Conservation (phyloP, 1,140 invertebrate species). For the Propsilocerus akamusi region DNA sequence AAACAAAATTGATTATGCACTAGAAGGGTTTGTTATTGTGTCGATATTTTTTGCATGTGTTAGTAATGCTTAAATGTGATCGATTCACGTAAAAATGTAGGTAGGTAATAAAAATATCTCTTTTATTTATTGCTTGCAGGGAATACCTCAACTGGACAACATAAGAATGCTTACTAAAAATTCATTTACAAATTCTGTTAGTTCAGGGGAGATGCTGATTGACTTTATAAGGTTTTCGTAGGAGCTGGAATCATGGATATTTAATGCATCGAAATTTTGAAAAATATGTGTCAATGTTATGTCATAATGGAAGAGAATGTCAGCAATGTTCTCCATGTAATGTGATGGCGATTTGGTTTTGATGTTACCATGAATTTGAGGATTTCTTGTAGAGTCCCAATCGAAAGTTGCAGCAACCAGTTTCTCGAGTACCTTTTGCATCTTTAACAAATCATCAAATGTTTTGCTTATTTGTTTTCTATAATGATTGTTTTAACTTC, state of each 20-base stretch:
- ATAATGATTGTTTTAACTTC: not conserved
- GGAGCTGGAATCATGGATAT: not conserved
- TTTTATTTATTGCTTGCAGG: too few species aligned
- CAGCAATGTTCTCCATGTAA: not conserved
- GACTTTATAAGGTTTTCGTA: not conserved
- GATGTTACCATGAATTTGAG: not conserved
- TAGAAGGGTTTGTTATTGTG: too few species aligned
- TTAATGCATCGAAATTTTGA: not conserved
- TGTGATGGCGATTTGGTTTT: not conserved
- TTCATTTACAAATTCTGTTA: not conserved
- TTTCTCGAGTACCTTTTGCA: not conserved
- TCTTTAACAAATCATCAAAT: not conserved
- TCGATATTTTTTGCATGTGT: too few species aligned
- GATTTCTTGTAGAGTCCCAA: not conserved
- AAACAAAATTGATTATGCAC: conserved; percentile 8
- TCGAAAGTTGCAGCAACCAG: not conserved
- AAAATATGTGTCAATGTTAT: not conserved
- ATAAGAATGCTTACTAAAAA: not conserved
- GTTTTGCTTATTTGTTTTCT: not conserved
- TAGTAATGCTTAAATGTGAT: too few species aligned
- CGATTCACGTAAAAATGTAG: too few species aligned
- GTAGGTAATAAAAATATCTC: too few species aligned
- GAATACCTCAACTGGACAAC: too few species aligned
- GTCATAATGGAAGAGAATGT: not conserved
- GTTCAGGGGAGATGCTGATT: not conserved